Base-by-base conservation (phyloP, 2,113 vertebrate genomes). In the Eudyptes chrysolophus region DNA sequence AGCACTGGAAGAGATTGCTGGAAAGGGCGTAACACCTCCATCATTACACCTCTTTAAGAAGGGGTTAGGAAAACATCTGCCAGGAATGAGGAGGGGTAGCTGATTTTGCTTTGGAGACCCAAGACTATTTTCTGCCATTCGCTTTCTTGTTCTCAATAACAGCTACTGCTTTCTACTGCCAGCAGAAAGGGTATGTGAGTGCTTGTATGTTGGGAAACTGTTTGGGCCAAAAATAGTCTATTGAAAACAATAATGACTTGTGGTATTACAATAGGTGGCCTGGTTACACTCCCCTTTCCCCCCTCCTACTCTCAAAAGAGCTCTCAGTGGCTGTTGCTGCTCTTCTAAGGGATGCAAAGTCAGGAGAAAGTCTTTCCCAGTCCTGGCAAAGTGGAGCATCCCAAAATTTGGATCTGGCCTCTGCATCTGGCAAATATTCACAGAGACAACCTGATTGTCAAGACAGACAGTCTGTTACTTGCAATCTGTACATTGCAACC, bases 31-130 rank as follows among this genome's bases (percentile, higher is more conserved):
- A 87, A 94, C 93, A 92, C 89, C 94, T 93, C 89, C 34, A 8
- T 85, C 95, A 69, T 92, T 75, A 76, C 78, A 38, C 34, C 62
- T 85, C 61, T 80, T 62, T 70, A 62, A 96, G 91, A 92, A 84
- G 80, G 65, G 77, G 58, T 78, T 86, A 58, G 91, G 76, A 95
- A 90, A 96, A 92, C 89, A 74, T 78, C 84, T 89, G 86, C 93
- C 68, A 16, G 78, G 30, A 79, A 29, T 3, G 19, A 61, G 68
- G 40, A 86, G 66, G 54, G 78, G 82, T 26, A 79, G 84, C 40
- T 80, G 84, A 49, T 74, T 69, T 52, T 46, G 46, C 75, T 85
- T 80, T 40, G 66, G 94, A 94, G 78, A 90, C 57, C 25, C 49
- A 32, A 4, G 8, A 5, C 44, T 79, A 6, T 86, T 90, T 85